Evolutionary conservation across 2,113 vertebrate genomes (phyloP).

Genomic region (Irena cyanogastra): DNA sequence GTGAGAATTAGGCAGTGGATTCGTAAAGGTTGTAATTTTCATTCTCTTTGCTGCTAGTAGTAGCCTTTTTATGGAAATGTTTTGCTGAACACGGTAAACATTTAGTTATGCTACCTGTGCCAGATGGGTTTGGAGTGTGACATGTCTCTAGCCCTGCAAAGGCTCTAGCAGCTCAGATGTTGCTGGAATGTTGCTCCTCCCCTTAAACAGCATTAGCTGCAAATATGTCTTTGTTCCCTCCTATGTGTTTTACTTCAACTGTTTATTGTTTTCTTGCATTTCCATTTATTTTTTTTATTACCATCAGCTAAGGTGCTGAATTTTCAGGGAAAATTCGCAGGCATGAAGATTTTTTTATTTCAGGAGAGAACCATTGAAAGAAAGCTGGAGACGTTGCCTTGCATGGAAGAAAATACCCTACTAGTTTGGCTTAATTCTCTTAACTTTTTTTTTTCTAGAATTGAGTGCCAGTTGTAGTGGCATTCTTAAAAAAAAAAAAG

Average conservation of each 20-base stretch:
- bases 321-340: background rate
- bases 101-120: background rate
- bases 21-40: background rate
- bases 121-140: background rate
- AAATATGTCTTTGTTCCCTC: background rate
- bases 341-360: background rate
- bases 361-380: background rate
- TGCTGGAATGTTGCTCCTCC: background rate
- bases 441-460: background rate
- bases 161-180: background rate
- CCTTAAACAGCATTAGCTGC: background rate
- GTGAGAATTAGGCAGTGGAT: background rate
- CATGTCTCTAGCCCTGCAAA: background rate
- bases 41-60: background rate
- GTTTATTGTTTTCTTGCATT: background rate
- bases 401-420: background rate
- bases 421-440: background rate
- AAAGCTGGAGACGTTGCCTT: background rate
- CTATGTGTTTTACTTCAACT: background rate
- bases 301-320: background rate
- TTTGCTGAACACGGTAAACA: background rate
- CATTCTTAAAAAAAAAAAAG: background rate
- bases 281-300: background rate
- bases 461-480: background rate
- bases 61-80: background rate